Base-by-base conservation (phyloP, 2,113 vertebrate genomes). In the Brevimyrus niger region DNA sequence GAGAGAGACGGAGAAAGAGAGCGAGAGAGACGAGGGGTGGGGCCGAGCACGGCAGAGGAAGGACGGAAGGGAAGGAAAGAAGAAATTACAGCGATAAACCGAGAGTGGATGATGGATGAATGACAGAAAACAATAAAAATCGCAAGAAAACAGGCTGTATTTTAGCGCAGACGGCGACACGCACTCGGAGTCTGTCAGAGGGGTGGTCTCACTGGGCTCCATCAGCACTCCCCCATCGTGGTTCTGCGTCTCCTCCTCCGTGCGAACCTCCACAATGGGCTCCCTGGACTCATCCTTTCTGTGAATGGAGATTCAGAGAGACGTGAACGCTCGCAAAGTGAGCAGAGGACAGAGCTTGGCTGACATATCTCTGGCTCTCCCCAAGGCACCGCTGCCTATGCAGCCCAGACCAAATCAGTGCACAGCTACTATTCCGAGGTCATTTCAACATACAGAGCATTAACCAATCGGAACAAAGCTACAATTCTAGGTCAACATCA, bases 281-380 rank as follows among this genome's bases (percentile, higher is more conserved):
- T 99, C 98, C 95, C 99, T 99, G 89, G 98, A 99, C 87, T 99
- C 98, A 0, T 99, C 98, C 94, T 99, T 99, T 92, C 98, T 99
- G 96, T 27, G 90, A 87, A 69, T 89, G 53, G 35, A 6, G 86
- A 47, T 46, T 13, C 50, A 85, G 53, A 65, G 87, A 87, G 35
- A 44, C 8, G 38, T 4, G 35, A 19, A 44, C 1, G 8, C 48
- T 84, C 23, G 47, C 17, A 13, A 80, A 10, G 44, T 69, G 61
- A 65, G 61, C 61, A 13, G n/a, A 11, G 61, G n/a, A 47, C 9
- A 47, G 44, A 11, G 42, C 44, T 5, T 84, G 82, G 42, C 73
- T 38, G 73, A 31, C 73, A 46, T 10, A 84, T 46, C 21, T 10
- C 42, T n/a, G 35, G 73, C 35, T 35, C 15, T 76, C 31, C 69